A percentile compares a stretch with the other conserved stretches of the same genome.
Conservation (phyloP, 2,797 vertebrate genomes). For the Gallinago nigripennis region DNA sequence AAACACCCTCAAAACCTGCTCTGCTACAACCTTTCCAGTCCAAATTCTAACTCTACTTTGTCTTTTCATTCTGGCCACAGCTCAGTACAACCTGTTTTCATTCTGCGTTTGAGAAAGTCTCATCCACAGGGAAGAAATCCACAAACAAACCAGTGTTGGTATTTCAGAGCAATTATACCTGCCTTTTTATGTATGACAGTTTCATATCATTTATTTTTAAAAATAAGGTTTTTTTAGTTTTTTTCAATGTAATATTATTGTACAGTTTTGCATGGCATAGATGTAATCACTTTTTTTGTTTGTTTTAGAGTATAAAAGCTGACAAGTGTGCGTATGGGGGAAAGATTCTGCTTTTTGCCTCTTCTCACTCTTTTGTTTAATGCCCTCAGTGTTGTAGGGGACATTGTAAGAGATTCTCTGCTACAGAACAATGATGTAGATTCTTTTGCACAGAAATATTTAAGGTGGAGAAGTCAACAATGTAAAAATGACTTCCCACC, state of each 20-base stretch:
- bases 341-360: conserved; percentile 77
- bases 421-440: conserved; percentile 88
- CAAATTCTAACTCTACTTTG: background rate
- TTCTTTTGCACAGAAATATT: conserved; percentile 97
- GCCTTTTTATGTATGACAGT: conserved; percentile 87
- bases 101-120: conserved; percentile 17
- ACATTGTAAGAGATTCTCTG: conserved; percentile 89
- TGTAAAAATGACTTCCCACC: conserved; percentile 87
- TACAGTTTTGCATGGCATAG: conserved; percentile 98
- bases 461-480: conserved; percentile 90
- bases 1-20: background rate
- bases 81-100: background rate
- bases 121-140: conserved; percentile 58
- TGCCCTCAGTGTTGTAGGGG: conserved; percentile 85
- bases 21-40: background rate
- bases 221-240: conserved; percentile 72
- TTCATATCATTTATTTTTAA: conserved; percentile 88
- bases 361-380: conserved; percentile 79
- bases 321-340: conserved; percentile 70
- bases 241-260: conserved; percentile 95
- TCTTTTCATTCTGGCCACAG: background rate
- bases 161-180: conserved; percentile 86
- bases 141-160: conserved; percentile 73
- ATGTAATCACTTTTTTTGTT: conserved; percentile 88
- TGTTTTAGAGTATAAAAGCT: conserved; percentile 79